These are phyloP conservation scores for Unio pictorum DNA, from an alignment of 2,888 invertebrate species.

Conservation along the genomic window DNA sequence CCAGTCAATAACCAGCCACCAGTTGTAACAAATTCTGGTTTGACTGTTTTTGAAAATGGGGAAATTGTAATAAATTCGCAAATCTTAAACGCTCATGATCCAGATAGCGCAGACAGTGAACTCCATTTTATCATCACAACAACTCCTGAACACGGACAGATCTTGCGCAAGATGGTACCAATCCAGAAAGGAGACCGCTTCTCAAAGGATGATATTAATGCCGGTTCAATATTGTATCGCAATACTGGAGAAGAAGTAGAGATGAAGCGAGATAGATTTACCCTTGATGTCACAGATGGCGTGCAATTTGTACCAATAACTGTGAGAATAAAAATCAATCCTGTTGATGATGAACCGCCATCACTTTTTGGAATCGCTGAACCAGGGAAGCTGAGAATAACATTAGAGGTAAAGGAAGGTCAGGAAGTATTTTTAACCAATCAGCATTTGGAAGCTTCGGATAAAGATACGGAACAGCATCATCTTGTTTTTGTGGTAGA, in stretches of 20 bases:
- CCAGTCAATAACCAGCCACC: conserved; percentile 70
- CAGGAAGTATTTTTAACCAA: conserved; percentile 47
- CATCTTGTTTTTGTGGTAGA: conserved; percentile 60
- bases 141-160: conserved; percentile 59
- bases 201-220: conserved; percentile 54
- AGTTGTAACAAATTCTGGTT: conserved; percentile 59
- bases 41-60: conserved; percentile 63
- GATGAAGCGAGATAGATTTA: conserved; percentile 59
- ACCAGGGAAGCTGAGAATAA: conserved; percentile 50
- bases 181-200: conserved; percentile 62
- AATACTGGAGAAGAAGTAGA: conserved; percentile 59
- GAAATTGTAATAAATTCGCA: conserved; percentile 56
- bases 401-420: conserved; percentile 59
- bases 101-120: conserved; percentile 61
- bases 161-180: conserved; percentile 49
- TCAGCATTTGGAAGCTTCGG: conserved; percentile 55
- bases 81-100: conserved; percentile 63
- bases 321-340: conserved; percentile 59
- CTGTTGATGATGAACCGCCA: conserved; percentile 65
- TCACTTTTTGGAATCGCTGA: conserved; percentile 39
- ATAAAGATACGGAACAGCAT: conserved; percentile 62
- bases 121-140: conserved; percentile 56
- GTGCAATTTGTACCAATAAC: conserved; percentile 65
- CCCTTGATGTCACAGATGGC: conserved; percentile 69
- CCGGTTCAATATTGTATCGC: conserved; percentile 60